Base-by-base conservation (phyloP, 2,888 invertebrate genomes). In the Rhyacophila evoluta region DNA sequence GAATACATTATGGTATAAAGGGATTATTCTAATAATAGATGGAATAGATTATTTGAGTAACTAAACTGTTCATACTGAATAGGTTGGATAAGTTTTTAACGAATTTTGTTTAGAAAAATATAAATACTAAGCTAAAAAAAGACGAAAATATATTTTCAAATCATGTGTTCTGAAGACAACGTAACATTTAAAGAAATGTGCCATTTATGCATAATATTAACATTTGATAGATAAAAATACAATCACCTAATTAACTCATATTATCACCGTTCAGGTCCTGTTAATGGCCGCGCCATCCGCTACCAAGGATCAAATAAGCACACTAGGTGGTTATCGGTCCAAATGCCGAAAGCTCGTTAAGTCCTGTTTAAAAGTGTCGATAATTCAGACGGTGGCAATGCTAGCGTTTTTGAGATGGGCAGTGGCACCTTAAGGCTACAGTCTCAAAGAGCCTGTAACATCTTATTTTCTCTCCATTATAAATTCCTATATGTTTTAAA, bases 351-450 rank as follows among this genome's bases (percentile, higher is more conserved):
- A 73, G 76, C 76, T 76, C 79, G 79, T 79, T 79, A 79, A 79
- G 75, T 73, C 75, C 73, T 76, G 79, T 79, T 73, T 79, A 37
- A 75, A 75, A 79, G 78, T 79, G 78, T 76, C 75, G 76, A 79
- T 79, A 76, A 79, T 76, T 79, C 55, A 79, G 69, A 36, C 75
- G 74, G 19, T 41, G 67, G 55, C 29, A 29, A 68, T 12, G 39
- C 39, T 55, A 27, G 38, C 74, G 29, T 28, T 74, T 74, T 55
- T 19, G 72, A 79, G 69, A 28, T 72, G 38, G 33, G 37, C 28
- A 72, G 71, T 33, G 55, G 67, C 27, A 38, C 6, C 2, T 33
- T 6, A 33, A 33, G 29, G 29, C n/a, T n/a, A n/a, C n/a, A n/a
- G n/a, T n/a, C n/a, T n/a, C n/a, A n/a, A n/a, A n/a, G n/a, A n/a